Conservation (phyloP, 2,888 invertebrate genomes). For the Taphrorychus bicolor region DNA sequence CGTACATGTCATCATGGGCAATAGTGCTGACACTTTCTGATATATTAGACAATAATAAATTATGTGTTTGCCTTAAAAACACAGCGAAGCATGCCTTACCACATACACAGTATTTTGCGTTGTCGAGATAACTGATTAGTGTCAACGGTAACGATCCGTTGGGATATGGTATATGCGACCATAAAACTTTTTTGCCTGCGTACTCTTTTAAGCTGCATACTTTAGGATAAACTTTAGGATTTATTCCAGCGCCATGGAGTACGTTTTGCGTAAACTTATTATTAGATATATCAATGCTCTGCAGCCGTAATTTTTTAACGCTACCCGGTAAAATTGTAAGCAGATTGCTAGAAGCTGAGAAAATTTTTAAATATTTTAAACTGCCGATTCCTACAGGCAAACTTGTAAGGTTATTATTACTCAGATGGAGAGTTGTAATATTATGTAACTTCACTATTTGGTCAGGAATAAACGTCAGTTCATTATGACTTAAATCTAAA, state of each 20-base stretch:
- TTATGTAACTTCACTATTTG: constrained; percentile 69
- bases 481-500: constrained; percentile 72
- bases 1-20: constrained; percentile 54
- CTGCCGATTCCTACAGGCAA: constrained; percentile 74
- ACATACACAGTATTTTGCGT: constrained; percentile 70
- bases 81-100: constrained; percentile 60
- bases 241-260: constrained; percentile 33
- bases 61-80: constrained; percentile 53
- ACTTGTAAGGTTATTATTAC: constrained; percentile 65
- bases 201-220: constrained; percentile 64
- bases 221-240: constrained; percentile 54
- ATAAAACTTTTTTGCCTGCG: constrained; percentile 64
- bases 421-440: constrained; percentile 69
- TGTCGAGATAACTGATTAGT: constrained; percentile 67
- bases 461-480: constrained; percentile 65
- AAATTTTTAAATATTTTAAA: constrained; percentile 63
- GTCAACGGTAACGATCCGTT: constrained; percentile 66
- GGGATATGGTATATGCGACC: constrained; percentile 64
- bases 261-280: constrained; percentile 62
- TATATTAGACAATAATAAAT: constrained; percentile 59
- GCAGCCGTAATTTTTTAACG: constrained; percentile 63
- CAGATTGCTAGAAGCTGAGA: constrained; percentile 65
- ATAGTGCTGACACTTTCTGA: constrained; percentile 58
- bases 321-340: constrained; percentile 68
- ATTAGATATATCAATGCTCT: constrained; percentile 65